Conservation (phyloP, 1,140 invertebrate species). For the Ooceraea biroi region DNA sequence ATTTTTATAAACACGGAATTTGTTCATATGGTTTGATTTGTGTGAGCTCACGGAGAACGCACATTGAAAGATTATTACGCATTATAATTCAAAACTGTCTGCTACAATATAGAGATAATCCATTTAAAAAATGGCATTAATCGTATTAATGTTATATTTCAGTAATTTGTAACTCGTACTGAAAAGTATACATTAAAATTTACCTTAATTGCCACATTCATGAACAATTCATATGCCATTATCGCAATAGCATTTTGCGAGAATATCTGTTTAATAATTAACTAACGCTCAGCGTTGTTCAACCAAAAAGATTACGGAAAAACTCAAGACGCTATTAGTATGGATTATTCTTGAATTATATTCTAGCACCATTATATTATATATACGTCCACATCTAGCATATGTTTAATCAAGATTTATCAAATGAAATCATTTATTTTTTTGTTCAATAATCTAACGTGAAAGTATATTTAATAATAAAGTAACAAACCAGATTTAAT, state of each 20-base stretch:
- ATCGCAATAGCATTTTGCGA: conserved; percentile 12
- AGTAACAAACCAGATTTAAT: conserved; percentile 1
- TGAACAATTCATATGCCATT: conserved; percentile 9
- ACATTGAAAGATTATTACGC: conserved; percentile 11
- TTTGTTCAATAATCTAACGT: neutral
- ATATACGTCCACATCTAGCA: no score
- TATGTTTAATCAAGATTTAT: neutral
- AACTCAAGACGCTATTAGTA: neutral
- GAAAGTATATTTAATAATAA: conserved; percentile 13
- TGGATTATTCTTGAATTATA: neutral
- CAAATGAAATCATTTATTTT: conserved; percentile 5
- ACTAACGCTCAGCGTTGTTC: neutral
- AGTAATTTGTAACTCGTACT: neutral
- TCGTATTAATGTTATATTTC: neutral
- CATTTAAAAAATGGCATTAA: conserved; percentile 13
- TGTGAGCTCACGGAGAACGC: conserved; percentile 15
- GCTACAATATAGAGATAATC: conserved; percentile 14
- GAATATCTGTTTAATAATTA: conserved; percentile 29
- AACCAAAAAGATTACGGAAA: neutral
- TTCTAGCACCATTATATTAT: neutral
- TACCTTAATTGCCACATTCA: neutral
- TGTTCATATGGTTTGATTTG: neutral
- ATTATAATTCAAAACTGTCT: conserved; percentile 11
- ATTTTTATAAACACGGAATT: conserved; percentile 8
- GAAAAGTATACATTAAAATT: conserved; percentile 11